Percentiles rank a stretch among this genome's conserved stretches.
These are phyloP conservation scores for Acanthococcus lagerstroemiae DNA, from an alignment of 2,888 invertebrate species.

Conservation along the genomic window DNA sequence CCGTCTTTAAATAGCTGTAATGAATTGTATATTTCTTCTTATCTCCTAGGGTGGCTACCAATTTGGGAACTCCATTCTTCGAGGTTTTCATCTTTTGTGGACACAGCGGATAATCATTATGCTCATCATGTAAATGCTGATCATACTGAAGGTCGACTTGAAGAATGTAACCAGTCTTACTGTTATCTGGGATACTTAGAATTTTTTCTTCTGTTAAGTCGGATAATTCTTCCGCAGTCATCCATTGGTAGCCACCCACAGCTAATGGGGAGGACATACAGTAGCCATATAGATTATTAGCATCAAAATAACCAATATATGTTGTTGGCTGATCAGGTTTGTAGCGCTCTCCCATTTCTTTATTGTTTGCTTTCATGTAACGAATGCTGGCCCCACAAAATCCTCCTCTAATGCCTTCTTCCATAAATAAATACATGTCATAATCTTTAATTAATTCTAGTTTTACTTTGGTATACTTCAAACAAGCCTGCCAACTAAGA, in stretches of 20 bases:
- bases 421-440: slow-evolving; percentile 9
- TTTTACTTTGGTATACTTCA: slow-evolving; percentile 5
- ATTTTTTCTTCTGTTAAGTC: slow-evolving; percentile 6
- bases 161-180: slow-evolving; percentile 11
- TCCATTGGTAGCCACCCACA: slow-evolving; percentile 14
- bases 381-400: slow-evolving; percentile 3
- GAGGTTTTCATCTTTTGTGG: too few relatives aligned
- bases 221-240: slow-evolving; percentile 10
- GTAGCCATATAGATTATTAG: slow-evolving; percentile 23
- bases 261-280: slow-evolving; percentile 11
- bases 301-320: slow-evolving; percentile 20
- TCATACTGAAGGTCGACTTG: slow-evolving; percentile 40
- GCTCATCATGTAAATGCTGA: slow-evolving; percentile 39
- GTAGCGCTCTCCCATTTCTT: not conserved
- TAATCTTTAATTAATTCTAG: slow-evolving; percentile 14
- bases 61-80: too few relatives aligned
- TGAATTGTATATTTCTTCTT: slow-evolving; percentile 39
- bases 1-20: slow-evolving; percentile 38
- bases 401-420: slow-evolving; percentile 1
- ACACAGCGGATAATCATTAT: slow-evolving; percentile 39
- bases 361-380: slow-evolving; percentile 2
- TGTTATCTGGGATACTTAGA: slow-evolving; percentile 5
- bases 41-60: slow-evolving; percentile 26
- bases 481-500: slow-evolving; percentile 2
- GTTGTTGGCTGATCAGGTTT: not conserved